Percentiles rank a stretch among this genome's conserved stretches.
phyloP scores from a whole-genome alignment of 1,140 invertebrate species.

The Drosophila serrata region DNA sequence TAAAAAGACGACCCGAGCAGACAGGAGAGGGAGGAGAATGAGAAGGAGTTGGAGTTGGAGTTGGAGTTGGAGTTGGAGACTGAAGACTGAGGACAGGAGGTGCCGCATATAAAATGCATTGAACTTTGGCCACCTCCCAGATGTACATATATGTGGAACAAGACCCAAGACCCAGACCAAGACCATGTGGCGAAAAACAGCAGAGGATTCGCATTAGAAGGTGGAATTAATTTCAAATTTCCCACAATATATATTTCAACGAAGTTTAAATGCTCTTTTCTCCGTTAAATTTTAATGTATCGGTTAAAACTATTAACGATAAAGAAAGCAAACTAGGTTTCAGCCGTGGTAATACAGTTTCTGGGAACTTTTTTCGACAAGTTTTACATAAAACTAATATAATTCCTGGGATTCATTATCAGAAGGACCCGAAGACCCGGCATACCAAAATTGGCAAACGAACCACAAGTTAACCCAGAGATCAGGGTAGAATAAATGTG shows the following conservation, averaged over 20 bases:
- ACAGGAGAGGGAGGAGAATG: constrained; percentile 26
- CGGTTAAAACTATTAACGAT: too few relatives aligned
- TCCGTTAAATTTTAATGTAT: background rate
- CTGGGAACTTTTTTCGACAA: background rate
- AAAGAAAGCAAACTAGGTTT: background rate
- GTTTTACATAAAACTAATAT: background rate
- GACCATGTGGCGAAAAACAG: constrained; percentile 16
- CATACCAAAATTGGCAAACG: background rate
- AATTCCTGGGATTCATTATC: background rate
- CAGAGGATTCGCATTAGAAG: constrained; percentile 14
- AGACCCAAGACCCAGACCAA: constrained; percentile 24
- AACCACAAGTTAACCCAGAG: background rate
- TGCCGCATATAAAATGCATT: constrained; percentile 61
- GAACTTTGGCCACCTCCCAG: constrained; percentile 73
- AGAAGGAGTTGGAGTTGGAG: constrained; percentile 7
- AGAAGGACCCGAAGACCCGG: background rate
- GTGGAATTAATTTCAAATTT: constrained; percentile 6
- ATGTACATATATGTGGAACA: constrained; percentile 18
- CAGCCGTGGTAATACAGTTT: background rate
- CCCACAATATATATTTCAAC: too few relatives aligned
- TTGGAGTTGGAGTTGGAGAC: constrained; percentile 8
- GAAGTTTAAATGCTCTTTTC: background rate
- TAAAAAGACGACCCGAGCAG: constrained; percentile 66
- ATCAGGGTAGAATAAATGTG: background rate
- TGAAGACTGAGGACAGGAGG: constrained; percentile 1